Evolutionary conservation across 1,140 invertebrate genomes (phyloP).

Genomic region (Akabosia matsudoensis): DNA sequence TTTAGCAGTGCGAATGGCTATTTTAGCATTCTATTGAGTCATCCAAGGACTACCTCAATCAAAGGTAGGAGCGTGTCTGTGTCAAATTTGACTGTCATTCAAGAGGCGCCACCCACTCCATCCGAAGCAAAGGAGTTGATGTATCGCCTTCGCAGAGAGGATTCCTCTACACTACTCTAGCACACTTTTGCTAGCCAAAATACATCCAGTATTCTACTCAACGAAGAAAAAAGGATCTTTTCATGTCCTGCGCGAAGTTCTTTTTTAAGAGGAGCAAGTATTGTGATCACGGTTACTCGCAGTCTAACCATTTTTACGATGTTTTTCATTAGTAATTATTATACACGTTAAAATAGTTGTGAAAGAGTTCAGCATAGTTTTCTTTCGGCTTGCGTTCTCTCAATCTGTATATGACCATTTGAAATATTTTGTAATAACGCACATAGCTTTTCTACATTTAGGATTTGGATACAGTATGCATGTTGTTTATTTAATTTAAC

Average conservation of each 20-base stretch:
- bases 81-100: neutral
- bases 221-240: too few species aligned
- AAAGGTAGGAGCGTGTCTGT: neutral
- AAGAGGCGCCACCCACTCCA: conserved; percentile 3
- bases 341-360: too few species aligned
- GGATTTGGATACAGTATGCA: too few species aligned
- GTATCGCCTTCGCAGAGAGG: conserved; percentile 14
- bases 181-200: neutral
- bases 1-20: conserved; percentile 33
- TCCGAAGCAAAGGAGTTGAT: conserved; percentile 2
- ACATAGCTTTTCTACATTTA: too few species aligned
- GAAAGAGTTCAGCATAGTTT: too few species aligned
- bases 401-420: too few species aligned
- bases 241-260: too few species aligned
- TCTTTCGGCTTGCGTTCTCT: too few species aligned
- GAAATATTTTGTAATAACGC: too few species aligned
- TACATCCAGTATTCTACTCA: neutral
- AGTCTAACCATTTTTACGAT: too few species aligned
- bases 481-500: too few species aligned
- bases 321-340: neutral
- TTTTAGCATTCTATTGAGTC: conserved; percentile 23
- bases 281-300: neutral
- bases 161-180: conserved; percentile 16
- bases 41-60: neutral
- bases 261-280: too few species aligned